phyloP scores from a whole-genome alignment of 2,113 vertebrate genomes.

The Rhinoderma darwinii region DNA sequence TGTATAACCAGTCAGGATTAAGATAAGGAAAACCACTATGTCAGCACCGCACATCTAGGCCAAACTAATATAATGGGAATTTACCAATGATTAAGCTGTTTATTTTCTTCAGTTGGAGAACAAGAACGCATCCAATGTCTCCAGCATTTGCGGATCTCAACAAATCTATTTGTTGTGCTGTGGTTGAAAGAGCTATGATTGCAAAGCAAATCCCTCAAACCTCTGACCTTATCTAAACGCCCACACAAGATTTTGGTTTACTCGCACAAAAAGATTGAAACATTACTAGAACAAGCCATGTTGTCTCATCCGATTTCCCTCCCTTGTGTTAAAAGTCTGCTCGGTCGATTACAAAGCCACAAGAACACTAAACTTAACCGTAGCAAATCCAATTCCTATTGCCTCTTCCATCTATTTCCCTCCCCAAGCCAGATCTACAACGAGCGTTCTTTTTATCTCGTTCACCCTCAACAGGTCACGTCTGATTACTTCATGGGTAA shows the following conservation, averaged over 20 bases:
- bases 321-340: background rate
- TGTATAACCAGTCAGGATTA: background rate
- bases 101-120: background rate
- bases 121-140: background rate
- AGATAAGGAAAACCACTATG: background rate
- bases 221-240: conserved; percentile 18
- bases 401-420: background rate
- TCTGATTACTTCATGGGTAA: conserved; percentile 41
- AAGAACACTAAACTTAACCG: background rate
- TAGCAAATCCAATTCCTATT: conserved; percentile 25
- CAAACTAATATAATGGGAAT: background rate
- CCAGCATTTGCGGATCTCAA: background rate
- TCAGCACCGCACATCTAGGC: background rate
- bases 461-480: background rate
- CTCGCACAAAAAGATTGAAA: background rate
- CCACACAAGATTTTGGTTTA: background rate
- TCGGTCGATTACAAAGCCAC: background rate
- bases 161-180: background rate
- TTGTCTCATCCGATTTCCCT: background rate
- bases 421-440: background rate
- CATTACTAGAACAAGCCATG: conserved; percentile 4
- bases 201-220: conserved; percentile 4
- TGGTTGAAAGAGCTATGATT: background rate
- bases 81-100: background rate
- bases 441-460: background rate